Evolutionary conservation across 1,140 invertebrate genomes (phyloP).

Genomic region (Zaprionus camerounensis): DNA sequence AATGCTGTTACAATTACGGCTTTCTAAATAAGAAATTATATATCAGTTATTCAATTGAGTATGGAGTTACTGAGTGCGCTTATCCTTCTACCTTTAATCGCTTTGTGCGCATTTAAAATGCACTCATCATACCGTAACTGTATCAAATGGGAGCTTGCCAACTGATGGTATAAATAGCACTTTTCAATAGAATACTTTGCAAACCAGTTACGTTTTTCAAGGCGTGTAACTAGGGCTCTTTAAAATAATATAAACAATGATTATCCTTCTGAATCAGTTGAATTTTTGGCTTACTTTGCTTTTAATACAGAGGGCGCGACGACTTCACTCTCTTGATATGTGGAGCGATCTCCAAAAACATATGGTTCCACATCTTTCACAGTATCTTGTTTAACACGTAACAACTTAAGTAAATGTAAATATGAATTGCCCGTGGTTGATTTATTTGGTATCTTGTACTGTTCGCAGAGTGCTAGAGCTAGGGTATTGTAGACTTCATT

Average conservation of each 20-base stretch:
- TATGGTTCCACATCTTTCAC: slow-evolving; percentile 51
- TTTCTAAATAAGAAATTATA: slow-evolving; percentile 24
- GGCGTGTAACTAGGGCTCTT: slow-evolving; percentile 15
- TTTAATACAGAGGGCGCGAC: not conserved
- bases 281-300: slow-evolving; percentile 11
- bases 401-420: slow-evolving; percentile 23
- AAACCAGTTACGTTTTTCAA: slow-evolving; percentile 70
- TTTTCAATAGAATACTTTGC: slow-evolving; percentile 76
- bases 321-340: slow-evolving; percentile 49
- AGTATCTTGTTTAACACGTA: slow-evolving; percentile 56
- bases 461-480: slow-evolving; percentile 63
- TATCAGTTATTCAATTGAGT: not conserved
- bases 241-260: not conserved
- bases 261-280: not conserved
- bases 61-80: not conserved
- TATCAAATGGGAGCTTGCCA: slow-evolving; percentile 55
- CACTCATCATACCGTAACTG: slow-evolving; percentile 74
- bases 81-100: slow-evolving; percentile 48
- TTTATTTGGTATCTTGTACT: slow-evolving; percentile 44
- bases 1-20: slow-evolving; percentile 54
- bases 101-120: slow-evolving; percentile 55
- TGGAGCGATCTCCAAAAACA: slow-evolving; percentile 75
- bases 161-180: slow-evolving; percentile 71
- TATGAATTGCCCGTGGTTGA: not conserved
- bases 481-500: slow-evolving; percentile 79